phyloP scores from a whole-genome alignment of 2,113 vertebrate species.

The Formicarius rufipectus region DNA sequence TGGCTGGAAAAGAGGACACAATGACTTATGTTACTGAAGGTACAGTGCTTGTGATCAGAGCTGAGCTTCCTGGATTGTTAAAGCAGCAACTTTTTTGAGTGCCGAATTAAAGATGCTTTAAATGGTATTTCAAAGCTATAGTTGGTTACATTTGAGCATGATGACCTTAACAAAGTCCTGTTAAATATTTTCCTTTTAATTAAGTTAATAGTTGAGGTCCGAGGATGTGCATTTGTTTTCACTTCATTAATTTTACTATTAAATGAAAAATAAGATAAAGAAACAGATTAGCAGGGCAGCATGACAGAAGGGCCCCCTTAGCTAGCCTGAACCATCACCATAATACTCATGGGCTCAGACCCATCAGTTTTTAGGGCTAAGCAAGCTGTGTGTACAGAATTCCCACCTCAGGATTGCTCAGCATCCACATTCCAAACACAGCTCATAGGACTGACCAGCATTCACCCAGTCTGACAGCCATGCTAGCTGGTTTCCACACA shows the following conservation, averaged over 20 bases:
- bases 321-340: neutral
- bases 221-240: neutral
- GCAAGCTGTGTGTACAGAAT: neutral
- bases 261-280: neutral
- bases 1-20: slow-evolving; percentile 7
- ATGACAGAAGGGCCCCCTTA: neutral
- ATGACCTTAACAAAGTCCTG: neutral
- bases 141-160: neutral
- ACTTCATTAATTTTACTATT: slow-evolving; percentile 19
- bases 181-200: slow-evolving; percentile 47
- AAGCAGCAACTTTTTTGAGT: slow-evolving; percentile 12
- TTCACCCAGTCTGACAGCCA: neutral
- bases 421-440: neutral
- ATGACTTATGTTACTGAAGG: slow-evolving; percentile 11
- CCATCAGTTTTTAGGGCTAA: neutral
- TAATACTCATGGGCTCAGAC: neutral
- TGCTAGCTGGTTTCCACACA: neutral
- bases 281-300: neutral
- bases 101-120: neutral
- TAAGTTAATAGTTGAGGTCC: neutral
- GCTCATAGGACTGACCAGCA: accelerated
- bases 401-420: neutral
- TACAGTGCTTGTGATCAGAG: neutral
- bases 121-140: slow-evolving; percentile 32
- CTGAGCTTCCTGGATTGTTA: neutral